phyloP scores from a whole-genome alignment of 2,888 invertebrate genomes.

The Minunthozetes semirufus region DNA sequence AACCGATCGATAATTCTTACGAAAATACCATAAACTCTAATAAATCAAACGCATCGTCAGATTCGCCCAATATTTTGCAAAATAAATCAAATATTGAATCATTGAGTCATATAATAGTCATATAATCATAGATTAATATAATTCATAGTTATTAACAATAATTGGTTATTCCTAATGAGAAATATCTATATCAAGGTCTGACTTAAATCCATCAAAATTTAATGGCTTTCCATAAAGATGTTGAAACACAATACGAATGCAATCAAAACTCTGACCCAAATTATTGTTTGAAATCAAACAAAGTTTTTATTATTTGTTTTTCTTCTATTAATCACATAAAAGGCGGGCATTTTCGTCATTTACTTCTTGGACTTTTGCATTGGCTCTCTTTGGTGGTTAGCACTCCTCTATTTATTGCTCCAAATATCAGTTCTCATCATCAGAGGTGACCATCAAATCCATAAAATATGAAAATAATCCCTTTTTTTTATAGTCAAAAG shows the following conservation, averaged over 20 bases:
- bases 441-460: slow-evolving; percentile 36
- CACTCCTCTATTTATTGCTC: slow-evolving; percentile 58
- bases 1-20: too few species aligned
- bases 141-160: background rate
- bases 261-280: background rate
- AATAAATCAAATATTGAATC: too few species aligned
- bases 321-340: background rate
- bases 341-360: slow-evolving; percentile 53
- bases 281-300: background rate
- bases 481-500: too few species aligned
- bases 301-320: slow-evolving; percentile 4
- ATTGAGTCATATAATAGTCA: background rate
- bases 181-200: background rate
- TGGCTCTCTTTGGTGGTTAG: slow-evolving; percentile 80
- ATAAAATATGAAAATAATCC: too few species aligned
- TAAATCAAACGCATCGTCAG: too few species aligned
- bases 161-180: background rate
- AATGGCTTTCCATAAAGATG: background rate
- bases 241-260: background rate
- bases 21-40: too few species aligned
- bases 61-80: too few species aligned
- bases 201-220: background rate
- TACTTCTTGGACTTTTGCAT: slow-evolving; percentile 77
- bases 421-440: slow-evolving; percentile 51
- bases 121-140: background rate